These are phyloP conservation scores for Taxidea taxus DNA, from an alignment of 2,113 vertebrate species.

Conservation along the genomic window DNA sequence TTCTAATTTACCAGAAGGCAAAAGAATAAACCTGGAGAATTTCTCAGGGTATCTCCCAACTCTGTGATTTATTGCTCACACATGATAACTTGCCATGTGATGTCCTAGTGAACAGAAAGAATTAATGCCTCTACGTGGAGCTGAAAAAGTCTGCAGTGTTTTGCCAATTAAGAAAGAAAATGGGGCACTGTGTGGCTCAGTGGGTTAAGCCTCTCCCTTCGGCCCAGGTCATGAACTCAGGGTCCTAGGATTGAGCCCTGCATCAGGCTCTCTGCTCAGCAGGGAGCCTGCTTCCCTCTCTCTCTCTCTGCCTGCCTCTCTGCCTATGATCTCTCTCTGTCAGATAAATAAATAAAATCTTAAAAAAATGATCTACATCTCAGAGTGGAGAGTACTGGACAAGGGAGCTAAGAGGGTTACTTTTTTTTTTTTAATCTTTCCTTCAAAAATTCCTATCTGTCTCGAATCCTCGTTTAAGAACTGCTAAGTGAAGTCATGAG, in stretches of 20 bases:
- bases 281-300: too few relatives aligned
- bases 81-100: conserved; percentile 34
- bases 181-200: too few relatives aligned
- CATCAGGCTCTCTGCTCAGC: too few relatives aligned
- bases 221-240: too few relatives aligned
- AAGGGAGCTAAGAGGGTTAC: background rate
- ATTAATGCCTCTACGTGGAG: conserved; percentile 28
- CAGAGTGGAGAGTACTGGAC: background rate
- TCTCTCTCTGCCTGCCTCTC: too few relatives aligned
- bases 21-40: conserved; percentile 20
- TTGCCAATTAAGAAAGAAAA: conserved; percentile 26
- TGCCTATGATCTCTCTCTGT: too few relatives aligned
- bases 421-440: background rate
- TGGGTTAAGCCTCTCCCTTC: too few relatives aligned
- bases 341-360: too few relatives aligned
- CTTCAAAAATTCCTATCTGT: background rate
- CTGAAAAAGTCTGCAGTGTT: background rate
- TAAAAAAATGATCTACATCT: background rate
- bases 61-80: conserved; percentile 42
- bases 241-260: too few relatives aligned
- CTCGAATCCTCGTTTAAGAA: background rate
- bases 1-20: conserved; percentile 32
- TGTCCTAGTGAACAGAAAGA: conserved; percentile 15
- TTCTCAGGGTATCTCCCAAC: background rate
- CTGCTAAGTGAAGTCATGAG: background rate